Evolutionary conservation across 2,888 invertebrate species (phyloP).

Genomic region (Troides oblongomaculatus): DNA sequence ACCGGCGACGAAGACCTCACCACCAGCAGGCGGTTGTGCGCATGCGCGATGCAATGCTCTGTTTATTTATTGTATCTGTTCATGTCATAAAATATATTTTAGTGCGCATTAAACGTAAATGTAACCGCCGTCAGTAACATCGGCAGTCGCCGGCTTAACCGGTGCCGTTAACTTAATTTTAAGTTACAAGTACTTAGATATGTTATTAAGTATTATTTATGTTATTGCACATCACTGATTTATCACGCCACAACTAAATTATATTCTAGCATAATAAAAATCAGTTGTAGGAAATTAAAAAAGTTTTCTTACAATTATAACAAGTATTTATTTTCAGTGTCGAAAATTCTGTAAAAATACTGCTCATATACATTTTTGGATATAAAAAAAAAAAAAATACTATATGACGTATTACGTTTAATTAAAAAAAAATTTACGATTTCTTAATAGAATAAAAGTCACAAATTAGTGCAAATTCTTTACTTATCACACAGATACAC

Average conservation of each 20-base stretch:
- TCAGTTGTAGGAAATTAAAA: too few species aligned
- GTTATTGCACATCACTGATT: too few species aligned
- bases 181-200: neutral
- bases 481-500: neutral
- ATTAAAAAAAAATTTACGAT: too few species aligned
- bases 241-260: too few species aligned
- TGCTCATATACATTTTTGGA: too few species aligned
- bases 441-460: neutral
- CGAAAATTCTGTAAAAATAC: too few species aligned
- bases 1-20: too few species aligned
- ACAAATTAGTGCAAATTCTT: neutral
- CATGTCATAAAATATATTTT: conserved; percentile 27
- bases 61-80: conserved; percentile 27
- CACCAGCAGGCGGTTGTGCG: neutral
- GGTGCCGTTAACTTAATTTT: conserved; percentile 7
- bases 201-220: neutral
- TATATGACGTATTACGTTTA: too few species aligned
- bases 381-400: too few species aligned
- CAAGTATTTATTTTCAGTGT: too few species aligned
- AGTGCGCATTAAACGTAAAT: conserved; percentile 21
- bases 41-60: conserved; percentile 12
- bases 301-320: too few species aligned
- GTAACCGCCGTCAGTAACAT: conserved; percentile 12
- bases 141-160: conserved; percentile 8
- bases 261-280: too few species aligned